Base-by-base conservation (phyloP, 2,113 vertebrate genomes). In the Pteruthius melanotis region DNA sequence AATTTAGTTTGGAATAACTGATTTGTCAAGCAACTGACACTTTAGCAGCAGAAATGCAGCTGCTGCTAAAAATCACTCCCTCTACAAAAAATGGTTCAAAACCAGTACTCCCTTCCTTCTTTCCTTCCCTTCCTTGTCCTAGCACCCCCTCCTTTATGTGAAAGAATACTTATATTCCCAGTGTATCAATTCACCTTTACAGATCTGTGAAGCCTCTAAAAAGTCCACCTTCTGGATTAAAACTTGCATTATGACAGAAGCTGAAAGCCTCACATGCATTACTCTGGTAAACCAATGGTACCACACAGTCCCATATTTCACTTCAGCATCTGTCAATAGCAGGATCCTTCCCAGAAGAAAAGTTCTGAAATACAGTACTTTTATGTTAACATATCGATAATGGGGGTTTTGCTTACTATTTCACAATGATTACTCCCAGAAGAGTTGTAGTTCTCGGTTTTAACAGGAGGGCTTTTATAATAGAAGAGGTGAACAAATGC, bases 51-150 rank as follows among this genome's bases (percentile, higher is more conserved):
- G 60, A 83, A 93, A 93, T n/a, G 79, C 47, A 87, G 63, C 75
- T 88, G 93, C 88, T 74, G 76, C 39, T 54, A 74, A 85, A 90
- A 83, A 69, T 40, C 79, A 70, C 5, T 90, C 40, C 13, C 33
- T 64, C 45, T 68, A 50, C 13, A 83, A 71, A 74, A 47, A 19
- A 37, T 20, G 72, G 45, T 74, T 42, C 53, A 90, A 93, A 86
- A 83, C 6, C 35, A 84, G 27, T 27, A 42, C 22, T 80, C 37
- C 30, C 30, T 88, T 18, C 21, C 19, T 57, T 33, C n/a, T 39
- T 18, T 53, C 17, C 59, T 37, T 56, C 37, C 33, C 28, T 44
- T 31, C 37, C 33, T 47, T 45, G 20, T 8, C 35, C 24, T 54
- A 50, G 13, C 57, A 78, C 8, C 8, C 4, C 7, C 12, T 8